Evolutionary conservation across 2,888 invertebrate species (phyloP).

Genomic region (Azorinus chamasolen): DNA sequence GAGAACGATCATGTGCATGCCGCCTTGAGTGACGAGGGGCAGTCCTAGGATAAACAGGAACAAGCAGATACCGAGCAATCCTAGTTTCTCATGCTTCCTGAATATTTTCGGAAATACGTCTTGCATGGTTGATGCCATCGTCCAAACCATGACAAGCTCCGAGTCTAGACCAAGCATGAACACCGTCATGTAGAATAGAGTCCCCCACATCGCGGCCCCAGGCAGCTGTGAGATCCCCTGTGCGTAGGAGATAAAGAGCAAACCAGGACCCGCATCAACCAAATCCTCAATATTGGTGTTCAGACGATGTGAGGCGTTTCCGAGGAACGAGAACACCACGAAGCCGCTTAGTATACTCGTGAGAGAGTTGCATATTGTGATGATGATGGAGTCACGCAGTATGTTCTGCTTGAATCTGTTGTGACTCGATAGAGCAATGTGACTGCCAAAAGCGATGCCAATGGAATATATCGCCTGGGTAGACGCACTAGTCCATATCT

Average conservation of each 20-base stretch:
- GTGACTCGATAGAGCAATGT: slow-evolving; percentile 21
- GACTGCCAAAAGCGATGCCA: slow-evolving; percentile 14
- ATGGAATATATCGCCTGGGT: slow-evolving; percentile 25
- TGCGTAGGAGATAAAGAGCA: slow-evolving; percentile 29
- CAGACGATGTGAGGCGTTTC: slow-evolving; percentile 24
- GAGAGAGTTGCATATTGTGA: slow-evolving; percentile 7
- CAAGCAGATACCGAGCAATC: no score
- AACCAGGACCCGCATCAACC: slow-evolving; percentile 28
- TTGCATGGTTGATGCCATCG: no score
- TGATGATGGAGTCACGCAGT: slow-evolving; percentile 31
- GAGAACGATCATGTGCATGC: no score
- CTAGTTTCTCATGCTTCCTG: no score
- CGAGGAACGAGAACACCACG: slow-evolving; percentile 29
- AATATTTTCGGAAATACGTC: no score
- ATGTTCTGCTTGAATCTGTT: slow-evolving; percentile 38
- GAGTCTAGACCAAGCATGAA: no score
- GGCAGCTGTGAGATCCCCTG: slow-evolving; percentile 31
- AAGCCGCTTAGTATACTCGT: slow-evolving; percentile 34
- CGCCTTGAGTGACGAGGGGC: no score
- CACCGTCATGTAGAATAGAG: no score
- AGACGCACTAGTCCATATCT: slow-evolving; percentile 29
- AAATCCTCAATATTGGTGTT: slow-evolving; percentile 20
- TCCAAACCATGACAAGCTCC: no score
- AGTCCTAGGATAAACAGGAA: no score
- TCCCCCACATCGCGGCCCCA: slow-evolving; percentile 31